These are phyloP conservation scores for Empis livida DNA, from an alignment of 2,888 invertebrate species.

Conservation along the genomic window DNA sequence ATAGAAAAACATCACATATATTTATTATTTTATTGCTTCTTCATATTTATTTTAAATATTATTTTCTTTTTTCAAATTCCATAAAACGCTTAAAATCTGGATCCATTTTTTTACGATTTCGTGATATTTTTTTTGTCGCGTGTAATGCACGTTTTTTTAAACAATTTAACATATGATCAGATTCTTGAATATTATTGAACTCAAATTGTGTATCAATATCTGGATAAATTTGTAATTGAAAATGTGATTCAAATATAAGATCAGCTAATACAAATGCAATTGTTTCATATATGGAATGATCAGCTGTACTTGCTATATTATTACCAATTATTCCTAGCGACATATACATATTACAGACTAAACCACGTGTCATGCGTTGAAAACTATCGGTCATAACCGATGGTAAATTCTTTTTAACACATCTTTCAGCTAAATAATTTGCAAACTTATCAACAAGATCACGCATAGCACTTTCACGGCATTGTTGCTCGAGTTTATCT, in stretches of 20 bases:
- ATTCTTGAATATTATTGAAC: too few relatives aligned
- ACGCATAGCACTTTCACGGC: constrained; percentile 3
- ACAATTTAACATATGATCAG: too few relatives aligned
- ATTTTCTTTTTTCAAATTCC: too few relatives aligned
- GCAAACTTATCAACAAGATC: constrained; percentile 3
- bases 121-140: too few relatives aligned
- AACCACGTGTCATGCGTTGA: neutral
- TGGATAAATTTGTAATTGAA: neutral
- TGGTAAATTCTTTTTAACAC: neutral
- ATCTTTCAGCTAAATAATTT: neutral
- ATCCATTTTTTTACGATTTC: too few relatives aligned
- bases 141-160: too few relatives aligned
- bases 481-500: neutral
- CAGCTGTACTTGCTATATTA: neutral
- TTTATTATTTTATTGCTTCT: neutral
- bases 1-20: neutral
- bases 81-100: too few relatives aligned
- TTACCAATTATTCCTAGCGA: neutral
- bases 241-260: neutral
- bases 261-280: constrained; percentile 3
- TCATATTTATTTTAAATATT: too few relatives aligned
- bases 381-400: neutral
- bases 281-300: neutral
- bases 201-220: too few relatives aligned
- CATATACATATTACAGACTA: constrained; percentile 3